Conservation (phyloP, 2,888 invertebrate species). For the Atethmia centrago region DNA sequence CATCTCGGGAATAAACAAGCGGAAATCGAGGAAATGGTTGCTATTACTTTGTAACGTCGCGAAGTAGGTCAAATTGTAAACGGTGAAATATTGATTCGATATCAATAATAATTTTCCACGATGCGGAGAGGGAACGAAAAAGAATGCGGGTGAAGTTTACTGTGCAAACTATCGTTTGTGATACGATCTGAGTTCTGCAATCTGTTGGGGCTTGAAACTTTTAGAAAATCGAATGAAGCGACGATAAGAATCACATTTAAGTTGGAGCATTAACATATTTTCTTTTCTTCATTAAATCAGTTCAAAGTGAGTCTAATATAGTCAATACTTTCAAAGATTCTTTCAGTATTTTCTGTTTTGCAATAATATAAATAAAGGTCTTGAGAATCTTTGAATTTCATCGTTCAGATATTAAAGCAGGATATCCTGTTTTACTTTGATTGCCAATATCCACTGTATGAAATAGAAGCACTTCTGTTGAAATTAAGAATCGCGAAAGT, state of each 20-base stretch:
- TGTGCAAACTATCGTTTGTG: constrained; percentile 20
- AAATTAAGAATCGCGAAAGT: not conserved
- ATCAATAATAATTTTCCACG: constrained; percentile 40
- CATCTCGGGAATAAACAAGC: constrained; percentile 51
- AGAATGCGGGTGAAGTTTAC: constrained; percentile 14
- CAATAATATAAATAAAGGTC: no score
- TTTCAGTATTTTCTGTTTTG: not conserved
- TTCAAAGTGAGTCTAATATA: not conserved
- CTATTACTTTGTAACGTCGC: constrained; percentile 48
- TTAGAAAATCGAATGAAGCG: not conserved
- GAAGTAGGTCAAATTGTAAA: constrained; percentile 59
- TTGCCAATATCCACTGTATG: not conserved
- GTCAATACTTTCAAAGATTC: not conserved
- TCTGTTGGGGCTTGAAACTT: not conserved
- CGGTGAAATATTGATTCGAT: constrained; percentile 54
- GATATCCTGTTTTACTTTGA: constrained; percentile 59
- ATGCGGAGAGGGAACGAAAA: not conserved
- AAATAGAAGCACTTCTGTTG: constrained; percentile 15
- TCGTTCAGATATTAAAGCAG: constrained; percentile 36
- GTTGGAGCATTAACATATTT: not conserved
- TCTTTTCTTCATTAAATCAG: not conserved
- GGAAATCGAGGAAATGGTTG: constrained; percentile 44
- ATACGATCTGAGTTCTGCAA: not conserved
- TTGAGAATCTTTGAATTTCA: no score
- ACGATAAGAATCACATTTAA: constrained; percentile 5